phyloP scores from a whole-genome alignment of 2,888 invertebrate species.

The Oasisia sp. region DNA sequence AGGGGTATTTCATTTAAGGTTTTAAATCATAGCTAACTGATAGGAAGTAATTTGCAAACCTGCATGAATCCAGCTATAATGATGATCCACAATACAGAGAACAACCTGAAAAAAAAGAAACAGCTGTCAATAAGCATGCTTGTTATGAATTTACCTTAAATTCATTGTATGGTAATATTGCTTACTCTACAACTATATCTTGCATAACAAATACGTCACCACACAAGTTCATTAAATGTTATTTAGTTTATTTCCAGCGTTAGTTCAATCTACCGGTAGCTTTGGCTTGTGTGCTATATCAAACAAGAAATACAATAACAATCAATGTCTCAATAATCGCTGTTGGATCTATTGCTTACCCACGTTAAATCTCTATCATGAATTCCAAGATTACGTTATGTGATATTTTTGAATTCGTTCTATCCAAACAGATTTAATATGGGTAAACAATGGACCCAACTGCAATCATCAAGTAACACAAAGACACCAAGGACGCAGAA shows the following conservation, averaged over 20 bases:
- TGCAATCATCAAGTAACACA: too few species aligned
- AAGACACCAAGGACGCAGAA: too few species aligned
- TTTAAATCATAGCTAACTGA: not conserved
- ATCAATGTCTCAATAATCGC: not conserved
- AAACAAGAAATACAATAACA: not conserved
- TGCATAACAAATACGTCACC: not conserved
- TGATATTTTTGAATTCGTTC: too few species aligned
- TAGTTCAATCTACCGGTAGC: not conserved
- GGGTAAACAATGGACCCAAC: too few species aligned
- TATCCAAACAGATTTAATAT: too few species aligned
- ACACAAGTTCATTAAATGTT: not conserved
- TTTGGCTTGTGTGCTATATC: not conserved
- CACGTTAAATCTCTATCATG: not conserved
- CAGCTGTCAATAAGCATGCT: slow-evolving; percentile 50
- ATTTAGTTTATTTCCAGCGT: not conserved
- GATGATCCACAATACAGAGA: slow-evolving; percentile 68
- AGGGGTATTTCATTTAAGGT: not conserved
- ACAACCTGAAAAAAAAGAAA: slow-evolving; percentile 54
- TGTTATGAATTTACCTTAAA: not conserved
- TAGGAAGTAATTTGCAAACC: slow-evolving; percentile 50
- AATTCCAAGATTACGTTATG: too few species aligned
- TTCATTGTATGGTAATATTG: slow-evolving; percentile 18
- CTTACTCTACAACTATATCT: not conserved
- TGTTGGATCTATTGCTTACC: not conserved
- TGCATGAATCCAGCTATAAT: slow-evolving; percentile 77